Evolutionary conservation across 2,113 vertebrate species (phyloP), one percentile per base, ranked within the genome.

Genomic region (Solea solea): DNA sequence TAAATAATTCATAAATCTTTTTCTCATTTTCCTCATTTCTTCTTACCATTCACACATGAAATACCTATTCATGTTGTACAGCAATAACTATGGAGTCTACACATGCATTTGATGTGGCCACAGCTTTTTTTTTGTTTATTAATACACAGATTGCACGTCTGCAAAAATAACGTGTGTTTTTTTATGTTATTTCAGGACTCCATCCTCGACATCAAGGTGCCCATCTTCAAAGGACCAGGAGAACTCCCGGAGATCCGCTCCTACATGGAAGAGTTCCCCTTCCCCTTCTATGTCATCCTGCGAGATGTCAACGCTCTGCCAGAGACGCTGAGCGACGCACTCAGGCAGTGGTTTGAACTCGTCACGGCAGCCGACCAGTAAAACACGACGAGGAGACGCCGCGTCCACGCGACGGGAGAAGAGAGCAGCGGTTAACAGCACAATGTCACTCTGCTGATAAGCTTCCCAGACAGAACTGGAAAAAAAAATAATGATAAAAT

Each of bases 201-300:
- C 34, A 95, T 99, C 86, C 86, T 99, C 93, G 97, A 99, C 86
- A 99, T 99, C 89, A 98, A 98, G 94, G 97, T 99, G 67, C 98
- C 98, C 42, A 91, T 99, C 73, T 99, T 99, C 88, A 96, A 94
- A 91, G 95, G 93, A 9, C 95, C 95, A 0, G 96, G 96, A 74
- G 96, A 97, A 78, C 77, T 98, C 78, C 97, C 97, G 0, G 97
- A 98, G 92, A 99, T 99, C 89, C 94, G 93, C 71, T 97, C 97
- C 25, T 99, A 99, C 90, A 98, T 99, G 95, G 98, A 99, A 0
- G 97, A 99, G 90, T 99, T 99, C 83, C 98, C 98, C 0, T 99
- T 99, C 90, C 98, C 98, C 0, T 99, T 99, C 91, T 99, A 99
- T 64, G 81, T 97, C 77, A 98, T 99, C 89, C 95, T 99, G 46